Evolutionary conservation across 2,113 vertebrate genomes (phyloP).

Genomic region (Barnardius zonarius): DNA sequence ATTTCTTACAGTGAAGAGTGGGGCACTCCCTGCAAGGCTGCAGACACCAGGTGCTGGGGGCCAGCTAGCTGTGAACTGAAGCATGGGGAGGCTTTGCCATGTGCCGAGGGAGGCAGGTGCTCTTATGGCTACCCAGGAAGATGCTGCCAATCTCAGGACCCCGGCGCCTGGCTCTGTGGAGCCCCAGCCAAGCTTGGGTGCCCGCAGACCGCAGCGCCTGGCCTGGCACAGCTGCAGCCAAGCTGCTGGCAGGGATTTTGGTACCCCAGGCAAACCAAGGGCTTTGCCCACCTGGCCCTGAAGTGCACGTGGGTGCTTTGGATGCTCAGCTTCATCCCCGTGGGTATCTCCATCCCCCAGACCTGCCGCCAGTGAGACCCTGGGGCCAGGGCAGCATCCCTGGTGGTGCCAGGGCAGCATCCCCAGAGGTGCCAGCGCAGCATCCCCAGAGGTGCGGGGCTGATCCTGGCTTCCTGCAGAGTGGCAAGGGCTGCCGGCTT

Average conservation of each 20-base stretch:
- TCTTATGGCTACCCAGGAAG: not conserved
- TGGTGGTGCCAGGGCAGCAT: fast-evolving
- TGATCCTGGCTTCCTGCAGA: not conserved
- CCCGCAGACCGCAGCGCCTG: not conserved
- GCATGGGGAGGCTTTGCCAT: not conserved
- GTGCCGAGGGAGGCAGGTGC: not conserved
- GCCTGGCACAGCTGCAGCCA: not conserved
- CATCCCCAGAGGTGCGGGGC: fast-evolving
- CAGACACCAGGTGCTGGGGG: not conserved
- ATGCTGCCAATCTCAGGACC: not conserved
- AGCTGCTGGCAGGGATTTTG: not conserved
- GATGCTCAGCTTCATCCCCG: not conserved
- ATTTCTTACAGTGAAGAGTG: not conserved
- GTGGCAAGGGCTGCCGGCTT: not conserved
- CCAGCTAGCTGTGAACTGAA: not conserved
- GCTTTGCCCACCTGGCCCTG: not conserved
- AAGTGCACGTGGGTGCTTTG: not conserved
- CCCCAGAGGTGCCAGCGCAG: fast-evolving
- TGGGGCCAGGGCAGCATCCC: not conserved
- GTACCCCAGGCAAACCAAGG: not conserved
- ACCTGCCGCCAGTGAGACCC: not conserved
- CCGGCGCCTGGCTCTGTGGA: not conserved
- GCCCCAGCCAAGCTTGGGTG: not conserved
- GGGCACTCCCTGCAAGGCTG: not conserved
- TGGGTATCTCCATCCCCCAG: not conserved